Percentiles rank a stretch among this genome's conserved stretches.
phyloP scores from a whole-genome alignment of 1,140 invertebrate genomes.

The Heliconius eleuchia region DNA sequence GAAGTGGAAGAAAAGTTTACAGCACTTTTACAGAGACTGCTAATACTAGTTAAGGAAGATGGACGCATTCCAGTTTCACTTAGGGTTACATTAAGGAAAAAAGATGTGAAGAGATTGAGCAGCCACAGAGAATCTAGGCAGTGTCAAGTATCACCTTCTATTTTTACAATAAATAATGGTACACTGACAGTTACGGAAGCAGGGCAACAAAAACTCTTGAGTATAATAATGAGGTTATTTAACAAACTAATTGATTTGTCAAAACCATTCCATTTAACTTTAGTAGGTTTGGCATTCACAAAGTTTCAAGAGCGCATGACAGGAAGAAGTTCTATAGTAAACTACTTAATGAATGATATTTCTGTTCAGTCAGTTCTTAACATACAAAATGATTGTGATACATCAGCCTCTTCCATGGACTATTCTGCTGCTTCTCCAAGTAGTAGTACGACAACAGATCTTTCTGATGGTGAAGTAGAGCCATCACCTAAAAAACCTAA shows the following conservation, averaged over 20 bases:
- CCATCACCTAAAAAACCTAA: constrained; percentile 86
- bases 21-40: constrained; percentile 85
- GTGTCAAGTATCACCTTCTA: constrained; percentile 84
- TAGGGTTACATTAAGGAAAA: constrained; percentile 87
- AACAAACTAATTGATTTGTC: constrained; percentile 86
- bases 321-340: constrained; percentile 85
- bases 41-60: constrained; percentile 87
- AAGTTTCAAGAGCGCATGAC: constrained; percentile 88
- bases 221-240: constrained; percentile 88
- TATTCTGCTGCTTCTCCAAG: constrained; percentile 81
- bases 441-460: constrained; percentile 81
- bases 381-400: constrained; percentile 81
- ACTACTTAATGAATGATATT: constrained; percentile 86
- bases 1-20: constrained; percentile 87
- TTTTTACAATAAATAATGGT: constrained; percentile 83
- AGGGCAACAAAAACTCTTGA: constrained; percentile 85
- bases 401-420: constrained; percentile 80
- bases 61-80: constrained; percentile 88
- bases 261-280: constrained; percentile 89
- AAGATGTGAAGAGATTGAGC: constrained; percentile 81
- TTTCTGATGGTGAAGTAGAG: constrained; percentile 84
- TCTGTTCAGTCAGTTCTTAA: constrained; percentile 87
- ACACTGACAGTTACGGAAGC: constrained; percentile 79
- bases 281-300: constrained; percentile 89
- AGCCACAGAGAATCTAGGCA: constrained; percentile 88